Evolutionary conservation across 1,140 invertebrate genomes (phyloP).

Genomic region (Apocrypta bakeri): DNA sequence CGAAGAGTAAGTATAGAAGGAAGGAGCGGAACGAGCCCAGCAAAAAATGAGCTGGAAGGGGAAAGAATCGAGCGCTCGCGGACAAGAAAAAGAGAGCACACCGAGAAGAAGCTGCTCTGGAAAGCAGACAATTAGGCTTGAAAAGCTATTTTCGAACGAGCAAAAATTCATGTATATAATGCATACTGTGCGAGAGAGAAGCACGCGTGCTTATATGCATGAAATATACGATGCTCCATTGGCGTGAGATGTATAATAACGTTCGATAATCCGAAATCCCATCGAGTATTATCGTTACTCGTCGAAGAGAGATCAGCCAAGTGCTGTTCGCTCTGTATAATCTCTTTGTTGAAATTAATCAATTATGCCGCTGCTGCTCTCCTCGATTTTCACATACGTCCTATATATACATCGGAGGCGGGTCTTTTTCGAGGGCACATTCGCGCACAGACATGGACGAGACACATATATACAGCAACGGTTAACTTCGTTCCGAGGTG

Average conservation of each 20-base stretch:
- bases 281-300: slow-evolving; percentile 35
- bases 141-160: not conserved
- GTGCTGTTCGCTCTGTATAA: slow-evolving; percentile 17
- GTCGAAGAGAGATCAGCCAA: not conserved
- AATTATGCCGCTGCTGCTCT: slow-evolving; percentile 21
- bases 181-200: not conserved
- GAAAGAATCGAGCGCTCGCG: not conserved
- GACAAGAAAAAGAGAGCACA: not conserved
- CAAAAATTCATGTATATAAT: too few relatives aligned
- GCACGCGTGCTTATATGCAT: not conserved
- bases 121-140: slow-evolving; percentile 24
- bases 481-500: slow-evolving; percentile 11
- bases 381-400: not conserved
- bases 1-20: not conserved
- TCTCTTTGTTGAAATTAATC: slow-evolving; percentile 50
- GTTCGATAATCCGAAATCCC: slow-evolving; percentile 40
- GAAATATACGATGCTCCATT: slow-evolving; percentile 19
- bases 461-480: not conserved
- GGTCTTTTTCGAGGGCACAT: not conserved
- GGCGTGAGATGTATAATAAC: slow-evolving; percentile 16
- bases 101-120: not conserved
- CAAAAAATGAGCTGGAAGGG: not conserved
- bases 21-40: not conserved
- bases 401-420: not conserved
- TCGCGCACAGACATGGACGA: not conserved